Percentiles rank a stretch among this genome's conserved stretches.
Conservation (phyloP, 1,140 invertebrate species). For the Drosophila malerkotliana region DNA sequence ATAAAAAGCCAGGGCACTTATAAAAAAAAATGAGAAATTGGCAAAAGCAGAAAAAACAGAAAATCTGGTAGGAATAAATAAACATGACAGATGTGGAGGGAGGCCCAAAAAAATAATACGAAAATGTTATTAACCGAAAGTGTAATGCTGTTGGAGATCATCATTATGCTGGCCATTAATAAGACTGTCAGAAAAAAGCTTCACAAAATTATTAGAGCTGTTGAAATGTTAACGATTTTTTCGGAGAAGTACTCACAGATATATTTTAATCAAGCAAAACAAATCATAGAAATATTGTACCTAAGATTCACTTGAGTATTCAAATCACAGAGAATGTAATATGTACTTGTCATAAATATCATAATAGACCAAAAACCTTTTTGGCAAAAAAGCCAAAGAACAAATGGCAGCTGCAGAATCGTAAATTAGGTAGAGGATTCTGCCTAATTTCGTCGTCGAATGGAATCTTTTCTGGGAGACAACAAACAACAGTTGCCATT, state of each 20-base stretch:
- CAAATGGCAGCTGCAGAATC: slow-evolving; percentile 58
- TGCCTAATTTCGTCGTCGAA: slow-evolving; percentile 10
- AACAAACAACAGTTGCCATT: slow-evolving; percentile 45
- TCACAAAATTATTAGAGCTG: slow-evolving; percentile 2
- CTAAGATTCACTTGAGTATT: neutral
- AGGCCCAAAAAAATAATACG: slow-evolving; percentile 41
- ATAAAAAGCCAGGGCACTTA: no score
- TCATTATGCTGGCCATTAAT: slow-evolving; percentile 44
- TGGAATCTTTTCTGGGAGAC: neutral
- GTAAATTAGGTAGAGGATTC: slow-evolving; percentile 43
- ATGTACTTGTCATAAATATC: slow-evolving; percentile 1
- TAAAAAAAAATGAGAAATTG: slow-evolving; percentile 21
- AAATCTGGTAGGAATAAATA: slow-evolving; percentile 64
- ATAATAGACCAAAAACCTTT: slow-evolving; percentile 9
- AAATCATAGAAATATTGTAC: neutral
- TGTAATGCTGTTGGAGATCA: slow-evolving; percentile 46
- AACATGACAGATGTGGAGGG: slow-evolving; percentile 58
- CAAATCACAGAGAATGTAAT: neutral
- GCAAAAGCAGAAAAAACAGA: slow-evolving; percentile 7
- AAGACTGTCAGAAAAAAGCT: slow-evolving; percentile 1
- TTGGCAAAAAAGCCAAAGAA: neutral
- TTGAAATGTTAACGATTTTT: neutral
- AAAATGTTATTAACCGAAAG: slow-evolving; percentile 56
- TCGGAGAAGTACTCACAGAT: neutral
- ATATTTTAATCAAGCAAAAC: neutral